These are phyloP conservation scores for Hyposoter dolosus DNA, from an alignment of 2,888 invertebrate species.

Conservation along the genomic window DNA sequence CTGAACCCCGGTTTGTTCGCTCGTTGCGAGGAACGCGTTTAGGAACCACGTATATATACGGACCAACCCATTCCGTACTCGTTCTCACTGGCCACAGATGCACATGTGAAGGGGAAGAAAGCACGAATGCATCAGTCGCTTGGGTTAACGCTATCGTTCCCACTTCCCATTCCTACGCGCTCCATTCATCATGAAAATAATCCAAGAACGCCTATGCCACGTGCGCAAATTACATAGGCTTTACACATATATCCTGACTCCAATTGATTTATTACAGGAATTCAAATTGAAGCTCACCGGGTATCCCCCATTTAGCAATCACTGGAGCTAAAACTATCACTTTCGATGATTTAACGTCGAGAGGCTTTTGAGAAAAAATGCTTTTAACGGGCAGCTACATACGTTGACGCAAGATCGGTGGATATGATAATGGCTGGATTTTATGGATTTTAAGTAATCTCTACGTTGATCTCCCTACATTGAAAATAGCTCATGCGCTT, in stretches of 20 bases:
- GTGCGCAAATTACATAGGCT: slow-evolving; percentile 15
- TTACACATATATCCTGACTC: background rate
- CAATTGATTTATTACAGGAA: slow-evolving; percentile 32
- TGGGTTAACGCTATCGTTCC: slow-evolving; percentile 44
- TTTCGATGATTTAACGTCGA: slow-evolving; percentile 2
- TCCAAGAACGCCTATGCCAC: slow-evolving; percentile 20
- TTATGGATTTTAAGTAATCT: background rate
- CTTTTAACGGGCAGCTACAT: background rate
- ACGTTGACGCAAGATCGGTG: background rate
- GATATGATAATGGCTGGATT: background rate
- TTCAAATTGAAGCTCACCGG: background rate
- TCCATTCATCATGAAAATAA: slow-evolving; percentile 50
- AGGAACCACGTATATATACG: slow-evolving; percentile 28
- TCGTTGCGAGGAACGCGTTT: slow-evolving; percentile 44
- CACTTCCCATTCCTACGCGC: slow-evolving; percentile 29
- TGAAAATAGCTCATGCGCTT: background rate
- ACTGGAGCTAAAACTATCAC: background rate
- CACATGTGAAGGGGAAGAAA: slow-evolving; percentile 44
- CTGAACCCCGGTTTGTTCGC: slow-evolving; percentile 38
- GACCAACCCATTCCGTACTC: slow-evolving; percentile 37
- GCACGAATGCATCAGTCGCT: slow-evolving; percentile 42
- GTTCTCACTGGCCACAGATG: slow-evolving; percentile 58
- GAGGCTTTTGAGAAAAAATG: background rate
- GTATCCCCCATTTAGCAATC: background rate
- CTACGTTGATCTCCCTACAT: background rate